Evolutionary conservation across 2,888 invertebrate genomes (phyloP).

Genomic region (Gonocerus acuteangulatus): DNA sequence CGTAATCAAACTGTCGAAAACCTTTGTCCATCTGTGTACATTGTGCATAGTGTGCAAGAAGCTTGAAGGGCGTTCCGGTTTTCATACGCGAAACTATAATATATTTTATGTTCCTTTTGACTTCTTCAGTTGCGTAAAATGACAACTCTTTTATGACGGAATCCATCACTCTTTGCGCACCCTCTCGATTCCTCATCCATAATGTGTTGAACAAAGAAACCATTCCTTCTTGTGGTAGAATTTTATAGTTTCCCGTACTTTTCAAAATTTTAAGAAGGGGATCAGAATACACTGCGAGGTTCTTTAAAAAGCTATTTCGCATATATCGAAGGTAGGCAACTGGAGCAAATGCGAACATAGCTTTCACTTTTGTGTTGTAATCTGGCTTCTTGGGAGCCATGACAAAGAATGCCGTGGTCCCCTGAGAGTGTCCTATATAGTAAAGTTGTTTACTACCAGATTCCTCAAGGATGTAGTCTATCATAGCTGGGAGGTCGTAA

Average conservation of each 20-base stretch:
- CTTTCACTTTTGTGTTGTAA: conserved; percentile 57
- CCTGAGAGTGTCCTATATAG: conserved; percentile 90
- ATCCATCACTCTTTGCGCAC: neutral
- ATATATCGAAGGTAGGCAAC: conserved; percentile 57
- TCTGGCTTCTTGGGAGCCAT: conserved; percentile 60
- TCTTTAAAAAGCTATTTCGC: conserved; percentile 19
- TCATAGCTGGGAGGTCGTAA: conserved; percentile 76
- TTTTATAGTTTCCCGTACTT: conserved; percentile 7
- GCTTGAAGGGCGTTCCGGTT: conserved; percentile 24
- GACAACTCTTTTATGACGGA: neutral
- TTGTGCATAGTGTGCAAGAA: conserved; percentile 30
- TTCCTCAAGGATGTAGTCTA: conserved; percentile 57
- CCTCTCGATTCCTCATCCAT: neutral
- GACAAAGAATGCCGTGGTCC: conserved; percentile 68
- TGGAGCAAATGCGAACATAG: conserved; percentile 52
- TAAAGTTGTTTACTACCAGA: conserved; percentile 51
- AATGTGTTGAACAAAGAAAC: neutral
- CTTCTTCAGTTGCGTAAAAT: conserved; percentile 20
- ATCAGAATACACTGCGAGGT: conserved; percentile 12
- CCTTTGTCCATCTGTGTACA: conserved; percentile 37
- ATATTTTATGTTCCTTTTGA: conserved; percentile 12
- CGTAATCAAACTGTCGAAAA: conserved; percentile 54
- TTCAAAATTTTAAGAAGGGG: conserved; percentile 14
- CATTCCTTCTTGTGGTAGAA: neutral
- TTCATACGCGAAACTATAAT: conserved; percentile 19